These are phyloP conservation scores for Panurus biarmicus DNA, from an alignment of 2,113 vertebrate genomes.

Conservation along the genomic window DNA sequence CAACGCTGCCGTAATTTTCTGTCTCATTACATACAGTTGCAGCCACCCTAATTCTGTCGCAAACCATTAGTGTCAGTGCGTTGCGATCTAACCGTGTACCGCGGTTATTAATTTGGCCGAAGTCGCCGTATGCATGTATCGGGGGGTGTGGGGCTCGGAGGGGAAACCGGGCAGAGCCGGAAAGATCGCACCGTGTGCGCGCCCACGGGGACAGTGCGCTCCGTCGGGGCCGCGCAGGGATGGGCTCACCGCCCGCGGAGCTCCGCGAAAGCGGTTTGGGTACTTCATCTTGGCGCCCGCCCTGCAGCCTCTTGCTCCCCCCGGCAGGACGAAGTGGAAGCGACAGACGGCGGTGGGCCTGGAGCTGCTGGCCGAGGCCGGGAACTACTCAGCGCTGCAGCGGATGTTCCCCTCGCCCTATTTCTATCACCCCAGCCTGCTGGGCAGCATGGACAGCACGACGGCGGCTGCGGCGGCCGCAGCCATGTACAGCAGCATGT, in stretches of 20 bases:
- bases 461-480: constrained; percentile 93
- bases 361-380: constrained; percentile 93
- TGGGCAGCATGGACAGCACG: constrained; percentile 93
- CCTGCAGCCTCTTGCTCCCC: constrained; percentile 33
- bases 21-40: constrained; percentile 78
- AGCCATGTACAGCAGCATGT: constrained; percentile 98
- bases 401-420: constrained; percentile 98
- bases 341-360: constrained; percentile 92
- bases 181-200: neutral
- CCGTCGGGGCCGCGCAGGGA: neutral
- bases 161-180: neutral
- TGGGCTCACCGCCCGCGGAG: neutral
- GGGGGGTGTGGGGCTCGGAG: neutral
- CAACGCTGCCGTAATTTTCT: constrained; percentile 75
- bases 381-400: constrained; percentile 95
- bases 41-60: constrained; percentile 83
- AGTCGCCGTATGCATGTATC: neutral
- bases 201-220: neutral
- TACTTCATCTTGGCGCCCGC: neutral
- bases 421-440: constrained; percentile 94
- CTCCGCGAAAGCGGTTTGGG: neutral
- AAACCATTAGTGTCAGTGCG: constrained; percentile 78
- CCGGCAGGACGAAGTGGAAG: constrained; percentile 93
- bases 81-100: constrained; percentile 62
- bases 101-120: constrained; percentile 72